phyloP scores from a whole-genome alignment of 2,113 vertebrate species.

The Pygoscelis adeliae region DNA sequence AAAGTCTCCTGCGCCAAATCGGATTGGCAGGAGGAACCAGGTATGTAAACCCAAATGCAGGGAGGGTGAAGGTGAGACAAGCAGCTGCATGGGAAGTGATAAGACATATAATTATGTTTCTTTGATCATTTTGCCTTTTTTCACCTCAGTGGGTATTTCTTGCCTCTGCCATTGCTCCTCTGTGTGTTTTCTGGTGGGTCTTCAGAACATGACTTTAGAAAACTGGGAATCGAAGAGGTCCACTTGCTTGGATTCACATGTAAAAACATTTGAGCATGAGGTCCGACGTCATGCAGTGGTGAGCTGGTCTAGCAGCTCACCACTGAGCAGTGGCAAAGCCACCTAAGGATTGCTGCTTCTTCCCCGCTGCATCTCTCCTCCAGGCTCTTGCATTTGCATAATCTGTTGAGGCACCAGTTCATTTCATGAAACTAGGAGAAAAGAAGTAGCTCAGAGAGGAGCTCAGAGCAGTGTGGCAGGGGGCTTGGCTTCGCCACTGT shows the following conservation, averaged over 20 bases:
- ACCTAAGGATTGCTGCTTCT: neutral
- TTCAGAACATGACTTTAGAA: neutral
- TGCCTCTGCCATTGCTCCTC: neutral
- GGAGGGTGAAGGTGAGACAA: neutral
- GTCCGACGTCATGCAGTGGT: neutral
- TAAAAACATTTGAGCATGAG: neutral
- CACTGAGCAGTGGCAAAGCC: neutral
- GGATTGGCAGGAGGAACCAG: constrained; percentile 90
- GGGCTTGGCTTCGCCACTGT: neutral
- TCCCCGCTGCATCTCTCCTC: neutral
- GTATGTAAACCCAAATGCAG: constrained; percentile 52
- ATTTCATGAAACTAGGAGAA: neutral
- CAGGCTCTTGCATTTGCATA: fast-evolving
- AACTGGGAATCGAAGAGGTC: neutral
- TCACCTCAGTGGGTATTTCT: neutral
- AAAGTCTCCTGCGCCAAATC: constrained; percentile 83
- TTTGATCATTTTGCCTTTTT: neutral
- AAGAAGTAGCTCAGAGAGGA: neutral
- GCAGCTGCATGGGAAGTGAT: neutral
- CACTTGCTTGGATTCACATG: fast-evolving
- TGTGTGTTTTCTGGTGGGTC: neutral
- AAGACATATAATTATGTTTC: neutral
- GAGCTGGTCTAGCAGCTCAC: neutral
- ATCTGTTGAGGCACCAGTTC: neutral
- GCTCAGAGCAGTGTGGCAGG: neutral